A percentile compares a stretch with the other conserved stretches of the same genome.
These are phyloP conservation scores for Sylvietta virens DNA, from an alignment of 2,113 vertebrate species.

Conservation along the genomic window DNA sequence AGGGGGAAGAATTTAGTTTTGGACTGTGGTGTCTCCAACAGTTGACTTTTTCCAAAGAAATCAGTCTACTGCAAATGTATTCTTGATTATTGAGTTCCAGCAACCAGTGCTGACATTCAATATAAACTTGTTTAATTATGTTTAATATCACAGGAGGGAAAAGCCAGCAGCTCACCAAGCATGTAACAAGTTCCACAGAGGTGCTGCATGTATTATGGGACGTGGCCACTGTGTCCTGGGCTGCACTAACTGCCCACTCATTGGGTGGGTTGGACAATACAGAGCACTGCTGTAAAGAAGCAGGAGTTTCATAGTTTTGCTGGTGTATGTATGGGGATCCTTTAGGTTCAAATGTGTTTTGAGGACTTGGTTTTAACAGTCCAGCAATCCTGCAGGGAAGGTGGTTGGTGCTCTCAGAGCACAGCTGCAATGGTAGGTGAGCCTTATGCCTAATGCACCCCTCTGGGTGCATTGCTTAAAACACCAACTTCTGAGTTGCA, in stretches of 20 bases:
- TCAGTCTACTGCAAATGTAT: neutral
- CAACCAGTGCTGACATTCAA: neutral
- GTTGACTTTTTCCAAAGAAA: neutral
- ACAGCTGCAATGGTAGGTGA: neutral
- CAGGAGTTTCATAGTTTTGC: neutral
- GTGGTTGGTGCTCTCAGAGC: neutral
- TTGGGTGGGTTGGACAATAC: neutral
- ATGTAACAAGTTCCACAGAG: neutral
- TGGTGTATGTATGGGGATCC: neutral
- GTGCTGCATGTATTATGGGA: neutral
- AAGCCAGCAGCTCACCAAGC: neutral
- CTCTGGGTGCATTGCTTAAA: neutral
- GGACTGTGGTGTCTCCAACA: neutral
- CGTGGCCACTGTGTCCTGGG: fast-evolving
- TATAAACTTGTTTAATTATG: neutral
- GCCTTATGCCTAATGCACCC: neutral
- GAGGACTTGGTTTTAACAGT: neutral
- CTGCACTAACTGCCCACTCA: fast-evolving
- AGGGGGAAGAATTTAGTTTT: neutral
- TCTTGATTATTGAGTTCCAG: neutral
- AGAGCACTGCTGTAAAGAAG: neutral
- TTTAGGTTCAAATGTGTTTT: neutral
- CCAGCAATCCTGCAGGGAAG: neutral
- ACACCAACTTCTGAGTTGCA: neutral
- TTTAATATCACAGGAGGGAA: neutral